Conservation (phyloP, 35 echinoderm and acorn worm genomes). For the Chiridota heheva region DNA sequence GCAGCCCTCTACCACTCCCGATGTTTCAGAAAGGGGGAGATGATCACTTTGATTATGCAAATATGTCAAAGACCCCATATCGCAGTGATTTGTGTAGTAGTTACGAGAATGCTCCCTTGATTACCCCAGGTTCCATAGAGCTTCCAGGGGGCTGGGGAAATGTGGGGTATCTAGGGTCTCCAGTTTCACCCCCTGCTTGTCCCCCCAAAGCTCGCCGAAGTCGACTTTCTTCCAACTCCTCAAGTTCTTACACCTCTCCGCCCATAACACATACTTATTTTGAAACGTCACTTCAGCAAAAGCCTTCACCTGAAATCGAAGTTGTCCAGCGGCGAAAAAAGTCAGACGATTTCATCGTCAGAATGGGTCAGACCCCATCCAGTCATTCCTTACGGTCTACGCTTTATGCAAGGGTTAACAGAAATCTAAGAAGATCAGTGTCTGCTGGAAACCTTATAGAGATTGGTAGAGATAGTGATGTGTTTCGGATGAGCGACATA, state of each 20-base stretch:
- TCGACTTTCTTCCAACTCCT: neutral
- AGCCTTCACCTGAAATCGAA: slow-evolving; percentile 1
- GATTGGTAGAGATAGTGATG: slow-evolving; percentile 15
- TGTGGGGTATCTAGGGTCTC: slow-evolving; percentile 60
- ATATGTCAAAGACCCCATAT: slow-evolving; percentile 52
- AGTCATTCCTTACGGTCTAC: slow-evolving; percentile 2
- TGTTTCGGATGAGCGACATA: slow-evolving; percentile 8
- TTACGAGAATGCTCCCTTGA: slow-evolving; percentile 83
- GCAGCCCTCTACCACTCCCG: neutral
- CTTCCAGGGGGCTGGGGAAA: slow-evolving; percentile 42
- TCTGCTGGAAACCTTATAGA: slow-evolving; percentile 21
- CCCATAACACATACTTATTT: slow-evolving; percentile 58
- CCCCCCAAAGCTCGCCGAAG: slow-evolving; percentile 4
- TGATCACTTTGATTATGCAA: neutral
- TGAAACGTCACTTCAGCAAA: no score
- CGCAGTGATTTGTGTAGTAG: slow-evolving; percentile 50
- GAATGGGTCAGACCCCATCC: slow-evolving; percentile 3
- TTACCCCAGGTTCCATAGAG: slow-evolving; percentile 55
- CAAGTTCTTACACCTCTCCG: slow-evolving; percentile 11
- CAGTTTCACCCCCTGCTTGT: neutral
- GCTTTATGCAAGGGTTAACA: slow-evolving; percentile 51
- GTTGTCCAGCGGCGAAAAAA: neutral
- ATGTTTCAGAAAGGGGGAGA: neutral
- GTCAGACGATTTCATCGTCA: neutral
- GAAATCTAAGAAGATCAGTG: slow-evolving; percentile 14